These are phyloP conservation scores for Botia kubotai DNA, from an alignment of 2,797 vertebrate genomes.

Conservation along the genomic window DNA sequence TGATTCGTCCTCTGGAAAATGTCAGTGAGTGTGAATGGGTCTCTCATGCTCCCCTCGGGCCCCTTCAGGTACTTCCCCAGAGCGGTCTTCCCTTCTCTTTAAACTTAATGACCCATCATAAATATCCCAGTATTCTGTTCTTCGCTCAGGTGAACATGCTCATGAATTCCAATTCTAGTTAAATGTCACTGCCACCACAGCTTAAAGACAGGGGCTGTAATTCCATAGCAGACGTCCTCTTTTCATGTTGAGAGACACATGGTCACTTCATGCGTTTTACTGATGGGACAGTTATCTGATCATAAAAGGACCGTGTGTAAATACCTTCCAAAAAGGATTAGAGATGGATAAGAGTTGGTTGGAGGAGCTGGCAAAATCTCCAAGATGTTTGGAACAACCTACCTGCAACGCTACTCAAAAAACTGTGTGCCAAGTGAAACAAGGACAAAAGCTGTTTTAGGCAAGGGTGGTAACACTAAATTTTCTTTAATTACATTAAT, in stretches of 20 bases:
- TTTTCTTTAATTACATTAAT: too few species aligned
- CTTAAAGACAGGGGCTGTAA: conserved; percentile 20
- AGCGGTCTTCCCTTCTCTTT: conserved; percentile 16
- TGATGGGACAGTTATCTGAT: neutral
- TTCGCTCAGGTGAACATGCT: conserved; percentile 29
- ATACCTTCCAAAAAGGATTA: neutral
- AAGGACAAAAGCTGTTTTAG: too few species aligned
- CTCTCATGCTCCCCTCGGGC: neutral
- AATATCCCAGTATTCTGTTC: conserved; percentile 33
- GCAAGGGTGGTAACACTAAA: too few species aligned
- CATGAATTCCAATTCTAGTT: conserved; percentile 29
- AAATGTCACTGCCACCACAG: conserved; percentile 41
- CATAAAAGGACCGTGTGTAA: neutral
- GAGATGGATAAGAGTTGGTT: neutral
- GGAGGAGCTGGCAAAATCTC: neutral
- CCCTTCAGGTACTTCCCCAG: neutral
- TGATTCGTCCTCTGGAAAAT: conserved; percentile 55
- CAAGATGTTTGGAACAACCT: too few species aligned
- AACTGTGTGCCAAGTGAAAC: too few species aligned
- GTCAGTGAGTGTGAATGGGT: conserved; percentile 42
- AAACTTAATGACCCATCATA: conserved; percentile 26
- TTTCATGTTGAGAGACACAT: neutral
- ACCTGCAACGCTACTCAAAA: too few species aligned
- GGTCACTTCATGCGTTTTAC: neutral
- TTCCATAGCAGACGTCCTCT: conserved; percentile 10